These are phyloP conservation scores for Lepidochrysops patricia DNA, from an alignment of 2,888 invertebrate genomes.

Conservation along the genomic window DNA sequence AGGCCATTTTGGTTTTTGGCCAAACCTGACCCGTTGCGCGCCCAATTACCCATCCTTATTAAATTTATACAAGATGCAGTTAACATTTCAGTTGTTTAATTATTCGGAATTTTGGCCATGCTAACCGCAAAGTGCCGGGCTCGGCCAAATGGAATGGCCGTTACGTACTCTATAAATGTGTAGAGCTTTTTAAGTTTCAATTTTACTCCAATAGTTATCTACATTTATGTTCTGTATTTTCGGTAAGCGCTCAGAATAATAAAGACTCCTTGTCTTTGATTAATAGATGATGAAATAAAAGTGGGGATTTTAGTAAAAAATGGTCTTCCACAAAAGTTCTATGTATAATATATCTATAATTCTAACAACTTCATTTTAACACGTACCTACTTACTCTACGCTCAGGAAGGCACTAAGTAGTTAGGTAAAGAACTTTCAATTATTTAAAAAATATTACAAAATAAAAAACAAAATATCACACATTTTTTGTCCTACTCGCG, in stretches of 20 bases:
- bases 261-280: too few relatives aligned
- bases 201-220: conserved; percentile 1
- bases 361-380: too few relatives aligned
- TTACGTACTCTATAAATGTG: conserved; percentile 33
- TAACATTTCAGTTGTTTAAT: conserved; percentile 72
- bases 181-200: conserved; percentile 10
- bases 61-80: conserved; percentile 67
- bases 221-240: conserved; percentile 29
- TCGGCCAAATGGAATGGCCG: conserved; percentile 37
- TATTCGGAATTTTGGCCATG: conserved; percentile 60
- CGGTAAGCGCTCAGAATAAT: too few relatives aligned
- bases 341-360: too few relatives aligned
- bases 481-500: conserved; percentile 35
- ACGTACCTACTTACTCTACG: too few relatives aligned
- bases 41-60: conserved; percentile 67
- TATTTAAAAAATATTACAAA: conserved; percentile 30
- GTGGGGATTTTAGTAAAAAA: too few relatives aligned
- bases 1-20: conserved; percentile 64
- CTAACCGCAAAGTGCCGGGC: conserved; percentile 43
- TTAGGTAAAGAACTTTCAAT: too few relatives aligned
- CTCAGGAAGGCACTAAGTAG: too few relatives aligned
- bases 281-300: too few relatives aligned
- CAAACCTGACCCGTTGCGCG: conserved; percentile 61
- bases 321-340: too few relatives aligned
- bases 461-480: conserved; percentile 30